These are phyloP conservation scores for Troides oblongomaculatus DNA, from an alignment of 2,888 invertebrate species.

Conservation along the genomic window DNA sequence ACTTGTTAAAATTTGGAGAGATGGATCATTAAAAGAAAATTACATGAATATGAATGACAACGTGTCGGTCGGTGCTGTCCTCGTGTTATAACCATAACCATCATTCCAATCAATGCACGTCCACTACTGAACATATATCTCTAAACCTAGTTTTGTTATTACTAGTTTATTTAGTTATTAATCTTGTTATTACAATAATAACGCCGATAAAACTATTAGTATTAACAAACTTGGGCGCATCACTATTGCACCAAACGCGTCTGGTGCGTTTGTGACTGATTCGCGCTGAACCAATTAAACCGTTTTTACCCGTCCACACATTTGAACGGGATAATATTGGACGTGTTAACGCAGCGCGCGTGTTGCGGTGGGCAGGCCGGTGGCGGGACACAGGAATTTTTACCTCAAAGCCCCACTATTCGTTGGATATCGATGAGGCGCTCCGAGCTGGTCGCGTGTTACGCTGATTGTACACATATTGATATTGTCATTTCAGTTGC, in stretches of 20 bases:
- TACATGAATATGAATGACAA: no score
- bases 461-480: constrained; percentile 8
- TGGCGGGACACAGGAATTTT: constrained; percentile 32
- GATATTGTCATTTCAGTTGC: neutral
- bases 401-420: constrained; percentile 33
- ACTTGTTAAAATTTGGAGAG: no score
- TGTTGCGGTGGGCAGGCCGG: constrained; percentile 31
- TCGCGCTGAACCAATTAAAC: constrained; percentile 69
- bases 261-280: constrained; percentile 68
- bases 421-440: constrained; percentile 27
- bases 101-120: no score
- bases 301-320: constrained; percentile 72
- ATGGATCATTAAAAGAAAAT: no score
- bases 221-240: constrained; percentile 1
- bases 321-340: constrained; percentile 62
- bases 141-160: neutral
- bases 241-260: constrained; percentile 15
- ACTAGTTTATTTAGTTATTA: no score
- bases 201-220: neutral
- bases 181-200: neutral
- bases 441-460: constrained; percentile 15
- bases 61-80: no score
- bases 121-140: no score
- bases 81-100: no score
- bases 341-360: constrained; percentile 35